phyloP scores from a whole-genome alignment of 2,888 invertebrate genomes.

The Hydroisotoma schaefferi region DNA sequence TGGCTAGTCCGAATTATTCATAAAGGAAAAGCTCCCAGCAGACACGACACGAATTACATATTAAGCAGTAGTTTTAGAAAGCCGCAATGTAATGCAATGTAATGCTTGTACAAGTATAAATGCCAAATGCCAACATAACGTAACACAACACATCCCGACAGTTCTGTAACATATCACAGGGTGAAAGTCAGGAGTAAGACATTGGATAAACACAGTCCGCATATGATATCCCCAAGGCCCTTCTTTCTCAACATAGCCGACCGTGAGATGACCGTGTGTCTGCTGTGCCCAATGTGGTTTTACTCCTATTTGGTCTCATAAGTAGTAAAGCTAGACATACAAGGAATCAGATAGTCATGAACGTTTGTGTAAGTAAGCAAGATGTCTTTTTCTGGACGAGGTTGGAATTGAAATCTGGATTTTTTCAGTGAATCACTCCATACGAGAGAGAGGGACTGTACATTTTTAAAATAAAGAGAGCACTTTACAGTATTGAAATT shows the following conservation, averaged over 20 bases:
- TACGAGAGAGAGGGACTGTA: too few species aligned
- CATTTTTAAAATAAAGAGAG: too few species aligned
- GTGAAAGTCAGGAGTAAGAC: not conserved
- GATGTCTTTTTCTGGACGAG: constrained; percentile 2
- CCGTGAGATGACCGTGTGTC: too few species aligned
- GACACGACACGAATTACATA: constrained; percentile 33
- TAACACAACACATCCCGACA: too few species aligned
- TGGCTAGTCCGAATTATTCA: constrained; percentile 29
- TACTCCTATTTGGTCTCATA: too few species aligned
- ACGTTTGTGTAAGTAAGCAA: not conserved
- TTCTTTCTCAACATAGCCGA: too few species aligned
- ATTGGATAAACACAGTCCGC: not conserved
- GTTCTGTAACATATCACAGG: not conserved
- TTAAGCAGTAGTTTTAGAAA: constrained; percentile 22
- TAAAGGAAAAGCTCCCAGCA: constrained; percentile 25
- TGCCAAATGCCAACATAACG: too few species aligned
- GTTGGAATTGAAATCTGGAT: constrained; percentile 6
- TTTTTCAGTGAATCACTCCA: too few species aligned
- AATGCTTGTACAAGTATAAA: not conserved
- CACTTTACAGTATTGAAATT: too few species aligned
- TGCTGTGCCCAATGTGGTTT: too few species aligned
- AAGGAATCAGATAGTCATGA: not conserved
- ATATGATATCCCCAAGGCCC: not conserved
- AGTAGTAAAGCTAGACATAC: too few species aligned
- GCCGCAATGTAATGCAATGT: too few species aligned